Evolutionary conservation across 2,888 invertebrate genomes (phyloP).

Genomic region (Scrobipalpa costella): DNA sequence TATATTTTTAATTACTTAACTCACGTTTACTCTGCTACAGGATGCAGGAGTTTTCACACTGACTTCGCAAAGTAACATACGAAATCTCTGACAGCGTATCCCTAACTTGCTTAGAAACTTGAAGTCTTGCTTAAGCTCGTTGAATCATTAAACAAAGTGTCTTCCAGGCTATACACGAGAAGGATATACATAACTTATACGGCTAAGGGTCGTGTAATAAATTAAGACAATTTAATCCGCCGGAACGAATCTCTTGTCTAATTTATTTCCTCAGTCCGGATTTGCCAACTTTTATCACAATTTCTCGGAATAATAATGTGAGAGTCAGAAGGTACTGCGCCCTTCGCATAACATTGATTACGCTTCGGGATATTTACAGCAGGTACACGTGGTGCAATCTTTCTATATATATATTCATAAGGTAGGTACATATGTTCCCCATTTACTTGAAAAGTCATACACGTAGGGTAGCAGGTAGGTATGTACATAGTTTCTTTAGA

Average conservation of each 20-base stretch:
- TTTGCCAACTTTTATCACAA: constrained; percentile 35
- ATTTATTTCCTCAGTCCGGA: constrained; percentile 60
- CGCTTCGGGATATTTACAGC: not conserved
- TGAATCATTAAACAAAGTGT: constrained; percentile 16
- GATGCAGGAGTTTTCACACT: not conserved
- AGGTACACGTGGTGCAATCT: not conserved
- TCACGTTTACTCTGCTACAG: not conserved
- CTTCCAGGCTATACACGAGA: not conserved
- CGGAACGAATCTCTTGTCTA: constrained; percentile 63
- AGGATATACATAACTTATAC: constrained; percentile 12
- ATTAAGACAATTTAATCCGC: constrained; percentile 69
- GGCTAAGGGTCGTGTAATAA: constrained; percentile 51
- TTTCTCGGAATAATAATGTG: constrained; percentile 10
- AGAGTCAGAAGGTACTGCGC: not conserved
- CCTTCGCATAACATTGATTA: not conserved
- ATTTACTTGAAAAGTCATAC: no score
- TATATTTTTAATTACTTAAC: no score
- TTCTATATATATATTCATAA: no score
- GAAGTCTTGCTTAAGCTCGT: constrained; percentile 2
- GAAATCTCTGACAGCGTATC: constrained; percentile 4
- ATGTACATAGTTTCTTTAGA: no score
- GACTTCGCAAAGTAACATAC: not conserved
- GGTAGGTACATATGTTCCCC: no score
- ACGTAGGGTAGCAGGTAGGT: no score
- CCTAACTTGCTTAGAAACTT: constrained; percentile 3